Evolutionary conservation across 2,888 invertebrate species (phyloP), one percentile per base, ranked within the genome.

Genomic region (Cenopis cana): DNA sequence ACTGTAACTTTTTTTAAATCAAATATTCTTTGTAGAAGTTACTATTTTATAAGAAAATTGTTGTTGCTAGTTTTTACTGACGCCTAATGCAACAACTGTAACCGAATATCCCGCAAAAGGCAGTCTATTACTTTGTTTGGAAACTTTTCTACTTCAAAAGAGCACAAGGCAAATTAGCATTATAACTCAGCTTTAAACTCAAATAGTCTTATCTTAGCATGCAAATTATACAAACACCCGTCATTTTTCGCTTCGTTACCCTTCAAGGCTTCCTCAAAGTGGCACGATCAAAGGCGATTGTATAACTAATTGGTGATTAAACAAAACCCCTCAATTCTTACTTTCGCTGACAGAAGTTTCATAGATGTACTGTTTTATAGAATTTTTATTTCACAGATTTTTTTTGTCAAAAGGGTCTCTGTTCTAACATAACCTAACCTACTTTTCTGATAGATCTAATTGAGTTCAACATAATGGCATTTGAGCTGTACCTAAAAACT

Each of bases 81-180:
- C 46, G 46, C n/a, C 6, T 46, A 12, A 46, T 18, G n/a, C 2
- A 60, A 46, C 29, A 29, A n/a, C 46, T 46, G 46, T 46, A 60
- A 49, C 17, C 46, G 11, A 60, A 60, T 24, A 46, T 59, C 20
- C 20, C n/a, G n/a, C 41, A 59, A 41, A 24, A 60, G 17, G 46
- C 46, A 46, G 60, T n/a, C 46, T 59, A 20, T 57, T 38, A 57
- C 38, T 24, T 59, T 46, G 41, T 60, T 60, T 29, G 10, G 24
- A 60, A 60, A 60, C 24, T 49, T 60, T 60, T 41, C 41, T 59
- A 8, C 59, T 60, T 46, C 2, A 6, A n/a, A 60, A 60, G n/a
- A 46, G 46, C 60, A 29, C 24, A 46, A 46, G 24, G 60, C 46
- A 29, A 49, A 29, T 60, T 46, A 60, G 60, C 46, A 60, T 60